Evolutionary conservation across 2,113 vertebrate genomes (phyloP).

Genomic region (Excalfactoria chinensis): DNA sequence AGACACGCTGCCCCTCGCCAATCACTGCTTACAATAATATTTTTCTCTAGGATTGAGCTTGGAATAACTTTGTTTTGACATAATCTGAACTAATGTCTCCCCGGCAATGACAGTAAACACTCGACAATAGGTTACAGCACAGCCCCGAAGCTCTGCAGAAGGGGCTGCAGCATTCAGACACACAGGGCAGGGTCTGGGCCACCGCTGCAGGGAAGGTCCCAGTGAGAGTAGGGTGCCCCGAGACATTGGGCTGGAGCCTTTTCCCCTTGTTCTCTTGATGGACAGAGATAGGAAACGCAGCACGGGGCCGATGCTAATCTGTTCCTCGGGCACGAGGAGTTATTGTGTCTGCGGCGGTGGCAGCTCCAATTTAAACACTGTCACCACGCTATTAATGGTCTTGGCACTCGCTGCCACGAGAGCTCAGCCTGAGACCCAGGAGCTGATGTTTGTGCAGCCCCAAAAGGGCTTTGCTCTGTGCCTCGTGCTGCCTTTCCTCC

Average conservation of each 20-base stretch:
- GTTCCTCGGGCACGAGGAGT: not conserved
- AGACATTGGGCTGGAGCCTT: not conserved
- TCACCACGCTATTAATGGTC: constrained; percentile 47
- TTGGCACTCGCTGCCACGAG: rapidly evolving
- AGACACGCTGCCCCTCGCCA: constrained; percentile 33
- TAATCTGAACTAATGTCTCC: constrained; percentile 65
- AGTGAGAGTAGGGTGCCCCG: not conserved
- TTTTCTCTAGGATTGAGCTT: constrained; percentile 57
- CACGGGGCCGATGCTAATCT: not conserved
- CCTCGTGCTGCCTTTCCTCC: not conserved
- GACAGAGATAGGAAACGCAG: constrained; percentile 12
- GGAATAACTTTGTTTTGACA: constrained; percentile 71
- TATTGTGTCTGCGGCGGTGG: constrained; percentile 43
- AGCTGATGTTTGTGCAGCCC: not conserved
- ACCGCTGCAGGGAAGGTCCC: not conserved
- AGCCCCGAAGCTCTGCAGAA: constrained; percentile 49
- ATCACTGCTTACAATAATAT: constrained; percentile 62
- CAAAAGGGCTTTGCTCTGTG: not conserved
- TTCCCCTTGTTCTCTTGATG: rapidly evolving
- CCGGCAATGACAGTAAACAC: constrained; percentile 74
- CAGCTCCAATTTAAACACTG: constrained; percentile 52
- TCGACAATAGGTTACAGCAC: constrained; percentile 32
- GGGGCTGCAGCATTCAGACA: not conserved
- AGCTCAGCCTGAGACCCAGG: not conserved
- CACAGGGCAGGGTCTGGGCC: not conserved